Base-by-base conservation (phyloP, 2,888 invertebrate genomes). In the Perizoma flavofasciatum region DNA sequence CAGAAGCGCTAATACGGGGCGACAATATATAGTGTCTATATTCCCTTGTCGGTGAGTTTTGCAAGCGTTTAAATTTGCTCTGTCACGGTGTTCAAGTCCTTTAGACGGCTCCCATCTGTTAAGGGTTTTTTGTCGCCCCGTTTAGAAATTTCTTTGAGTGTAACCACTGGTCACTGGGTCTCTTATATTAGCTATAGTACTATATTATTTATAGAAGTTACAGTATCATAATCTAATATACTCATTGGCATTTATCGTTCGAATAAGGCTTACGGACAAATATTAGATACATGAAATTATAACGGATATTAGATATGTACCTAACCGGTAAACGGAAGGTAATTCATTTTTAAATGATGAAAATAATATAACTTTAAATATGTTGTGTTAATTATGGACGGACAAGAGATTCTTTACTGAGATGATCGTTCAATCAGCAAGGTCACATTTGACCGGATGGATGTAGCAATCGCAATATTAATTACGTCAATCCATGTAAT, bases 401-500 rank as follows among this genome's bases (percentile, higher is more conserved):
- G n/a, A n/a, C n/a, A n/a, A 41, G 44, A n/a, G 33, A 22, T 44
- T 49, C 52, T 53, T 41, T 10, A 39, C 33, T 5, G 8, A 44
- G 50, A 40, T 50, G 4, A 61, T 52, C 40, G 39, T 35, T 37
- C 6, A 11, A 50, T 43, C 43, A 58, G 64, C 77, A 84, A 85
- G 86, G 83, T 72, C 81, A 79, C 70, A 72, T 43, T 71, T 59
- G 68, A 62, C 66, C 78, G 75, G 79, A 50, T 56, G 49, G 50
- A 82, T 78, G 77, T 78, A 67, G 72, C 72, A 73, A 77, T 76
- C 68, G 74, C 76, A 71, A 72, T 71, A 74, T 76, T 73, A 75
- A 79, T 86, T 83, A 82, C 83, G 75, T 83, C 78, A 85, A 78
- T 68, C 69, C 69, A 63, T 67, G 78, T 76, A 80, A 84, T 81